These are phyloP conservation scores for Spinus olivaceus DNA, from an alignment of 2,797 vertebrate genomes.

Conservation along the genomic window DNA sequence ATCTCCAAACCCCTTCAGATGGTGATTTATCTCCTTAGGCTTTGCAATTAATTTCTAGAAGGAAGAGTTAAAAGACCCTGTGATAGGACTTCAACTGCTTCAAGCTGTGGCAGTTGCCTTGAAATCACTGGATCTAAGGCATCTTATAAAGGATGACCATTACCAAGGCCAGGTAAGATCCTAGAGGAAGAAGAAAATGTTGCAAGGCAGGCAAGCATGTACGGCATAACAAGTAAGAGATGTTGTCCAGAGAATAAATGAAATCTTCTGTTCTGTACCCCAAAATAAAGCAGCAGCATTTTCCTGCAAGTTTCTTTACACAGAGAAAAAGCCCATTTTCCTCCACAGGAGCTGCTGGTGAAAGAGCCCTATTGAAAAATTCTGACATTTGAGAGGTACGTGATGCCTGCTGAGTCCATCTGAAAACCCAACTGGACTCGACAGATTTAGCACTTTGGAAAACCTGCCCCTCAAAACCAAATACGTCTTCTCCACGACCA, in stretches of 20 bases:
- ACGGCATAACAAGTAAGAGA: neutral
- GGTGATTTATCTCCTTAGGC: neutral
- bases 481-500: neutral
- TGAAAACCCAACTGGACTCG: neutral
- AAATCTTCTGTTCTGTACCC: neutral
- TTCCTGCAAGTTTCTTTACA: neutral
- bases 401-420: neutral
- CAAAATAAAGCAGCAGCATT: neutral
- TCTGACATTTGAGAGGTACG: neutral
- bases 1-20: neutral
- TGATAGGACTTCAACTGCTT: neutral
- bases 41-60: neutral
- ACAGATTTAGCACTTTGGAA: neutral
- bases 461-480: neutral
- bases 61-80: neutral
- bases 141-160: neutral
- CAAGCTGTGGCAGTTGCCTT: neutral
- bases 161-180: neutral
- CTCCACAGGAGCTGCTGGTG: neutral
- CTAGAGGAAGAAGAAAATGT: neutral
- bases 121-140: neutral
- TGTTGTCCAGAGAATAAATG: neutral
- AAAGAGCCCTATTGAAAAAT: neutral
- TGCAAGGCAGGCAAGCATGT: neutral
- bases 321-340: neutral